A percentile compares a stretch with the other conserved stretches of the same genome.
Conservation (phyloP, 1,140 invertebrate genomes). For the Hypothenemus hampei region DNA sequence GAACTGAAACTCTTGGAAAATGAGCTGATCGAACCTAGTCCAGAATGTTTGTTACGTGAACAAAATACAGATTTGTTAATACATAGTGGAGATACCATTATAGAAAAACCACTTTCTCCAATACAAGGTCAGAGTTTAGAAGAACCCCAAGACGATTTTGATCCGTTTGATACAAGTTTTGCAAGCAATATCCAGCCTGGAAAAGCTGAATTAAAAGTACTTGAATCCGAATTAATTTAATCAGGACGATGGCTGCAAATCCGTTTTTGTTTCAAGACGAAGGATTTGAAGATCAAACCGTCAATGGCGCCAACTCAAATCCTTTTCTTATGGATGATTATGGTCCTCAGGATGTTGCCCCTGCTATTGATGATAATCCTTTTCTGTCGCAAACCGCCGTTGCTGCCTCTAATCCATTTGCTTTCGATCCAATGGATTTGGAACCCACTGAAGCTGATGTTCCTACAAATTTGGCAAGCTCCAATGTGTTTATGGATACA, state of each 20-base stretch:
- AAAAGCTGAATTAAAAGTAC: conserved; percentile 55
- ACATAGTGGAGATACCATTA: conserved; percentile 24
- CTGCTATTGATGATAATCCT: conserved; percentile 55
- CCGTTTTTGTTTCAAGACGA: conserved; percentile 70
- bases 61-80: conserved; percentile 23
- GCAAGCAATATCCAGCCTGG: conserved; percentile 53
- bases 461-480: conserved; percentile 7
- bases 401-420: conserved; percentile 55
- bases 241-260: conserved; percentile 60
- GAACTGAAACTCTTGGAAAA: conserved; percentile 72
- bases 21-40: conserved; percentile 52
- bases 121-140: background rate
- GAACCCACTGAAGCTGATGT: conserved; percentile 48
- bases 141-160: conserved; percentile 46
- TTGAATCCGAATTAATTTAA: conserved; percentile 55
- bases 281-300: conserved; percentile 51
- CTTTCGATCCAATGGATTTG: conserved; percentile 53
- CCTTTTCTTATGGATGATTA: conserved; percentile 66
- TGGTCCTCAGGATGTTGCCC: too few species aligned
- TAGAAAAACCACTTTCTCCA: conserved; percentile 48
- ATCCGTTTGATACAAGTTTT: conserved; percentile 65
- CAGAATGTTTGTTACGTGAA: background rate
- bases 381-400: conserved; percentile 44
- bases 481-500: conserved; percentile 27
- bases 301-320: conserved; percentile 51